Conservation (phyloP, 2,113 vertebrate genomes). For the Cisticola juncidis region DNA sequence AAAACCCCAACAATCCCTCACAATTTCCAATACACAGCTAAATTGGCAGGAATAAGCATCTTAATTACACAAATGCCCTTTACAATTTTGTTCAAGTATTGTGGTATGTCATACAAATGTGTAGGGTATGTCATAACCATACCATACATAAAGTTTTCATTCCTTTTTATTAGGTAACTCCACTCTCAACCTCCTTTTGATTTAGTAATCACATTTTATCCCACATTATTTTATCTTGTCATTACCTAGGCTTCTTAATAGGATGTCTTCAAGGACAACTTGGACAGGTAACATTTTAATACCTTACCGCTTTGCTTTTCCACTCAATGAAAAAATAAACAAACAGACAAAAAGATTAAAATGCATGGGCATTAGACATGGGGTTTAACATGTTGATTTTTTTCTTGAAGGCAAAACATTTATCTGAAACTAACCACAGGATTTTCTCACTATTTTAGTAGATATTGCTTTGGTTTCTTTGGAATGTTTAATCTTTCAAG, state of each 20-base stretch:
- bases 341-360: not conserved
- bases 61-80: conserved; percentile 5
- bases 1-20: not conserved
- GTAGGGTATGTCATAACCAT: no score
- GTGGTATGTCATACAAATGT: not conserved
- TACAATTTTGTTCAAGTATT: not conserved
- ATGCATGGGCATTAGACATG: not conserved
- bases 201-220: not conserved
- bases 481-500: not conserved
- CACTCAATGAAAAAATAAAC: not conserved
- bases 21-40: not conserved
- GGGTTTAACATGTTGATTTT: not conserved
- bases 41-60: not conserved
- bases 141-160: no score
- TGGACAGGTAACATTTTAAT: not conserved
- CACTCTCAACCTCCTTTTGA: not conserved
- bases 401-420: not conserved
- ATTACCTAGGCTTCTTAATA: not conserved
- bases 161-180: not conserved
- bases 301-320: not conserved
- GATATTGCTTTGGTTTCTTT: not conserved
- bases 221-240: not conserved
- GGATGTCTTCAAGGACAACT: not conserved
- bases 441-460: not conserved
- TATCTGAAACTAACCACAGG: not conserved